Evolutionary conservation across 2,888 invertebrate genomes (phyloP), one percentile per base, ranked within the genome.

Genomic region (Drosophila mettleri): DNA sequence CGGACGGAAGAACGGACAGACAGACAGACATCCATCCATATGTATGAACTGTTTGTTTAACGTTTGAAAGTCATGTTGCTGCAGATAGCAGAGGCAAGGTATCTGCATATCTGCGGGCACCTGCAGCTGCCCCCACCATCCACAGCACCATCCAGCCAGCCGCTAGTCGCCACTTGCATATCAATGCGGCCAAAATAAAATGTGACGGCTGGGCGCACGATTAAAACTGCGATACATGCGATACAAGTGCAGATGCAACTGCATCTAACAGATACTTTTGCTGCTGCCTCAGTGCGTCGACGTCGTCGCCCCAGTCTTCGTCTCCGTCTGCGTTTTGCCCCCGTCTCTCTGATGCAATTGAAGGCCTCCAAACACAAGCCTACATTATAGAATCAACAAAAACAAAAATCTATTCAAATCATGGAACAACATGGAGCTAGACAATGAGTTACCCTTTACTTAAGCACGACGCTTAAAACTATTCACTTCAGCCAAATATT

Each of bases 61-160:
- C 83, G 85, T 85, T 84, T 84, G 85, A 84, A 84, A 84, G 86
- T 86, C 84, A 86, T 84, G 85, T 84, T 84, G 83, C 75, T 83
- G 83, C 73, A 78, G 76, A 71, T 76, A 77, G 59, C 67, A 45
- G 48, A 62, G 57, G 46, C 55, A 61, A 78, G 65, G 69, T 72
- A 82, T 82, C 84, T 82, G 84, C 81, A 82, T 82, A 81, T 84
- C 75, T 80, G 67, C 75, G 65, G 80, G 80, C 80, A 81, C 80
- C 81, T 79, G 77, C 78, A 68, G 33, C 58, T 16, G 58, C 51
- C 53, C 49, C 16, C 18, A 3, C 36, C 16, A 1, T 9, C 16
- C 16, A 12, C 58, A 41, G 27, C 57, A 20, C 18, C 34, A 27
- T 6, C 9, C 27, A 38, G 18, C 52, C 52, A 52, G 46, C 55